Percentiles rank a stretch among this genome's conserved stretches.
Evolutionary conservation across 2,113 vertebrate genomes (phyloP).

Genomic region (Sylvia atricapilla): DNA sequence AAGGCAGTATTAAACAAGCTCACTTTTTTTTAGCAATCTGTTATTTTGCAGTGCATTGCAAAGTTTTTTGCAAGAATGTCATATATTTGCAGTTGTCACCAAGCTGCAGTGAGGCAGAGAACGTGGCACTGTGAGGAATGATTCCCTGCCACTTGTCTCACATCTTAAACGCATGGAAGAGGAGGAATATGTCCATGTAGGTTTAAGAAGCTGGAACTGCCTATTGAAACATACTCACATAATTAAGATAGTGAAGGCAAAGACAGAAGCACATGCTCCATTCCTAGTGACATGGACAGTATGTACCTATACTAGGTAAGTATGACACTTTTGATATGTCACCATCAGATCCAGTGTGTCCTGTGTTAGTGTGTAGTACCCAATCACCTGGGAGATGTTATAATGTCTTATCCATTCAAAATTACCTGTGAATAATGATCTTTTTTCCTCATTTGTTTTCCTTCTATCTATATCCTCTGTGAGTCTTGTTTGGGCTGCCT

Average conservation of each 20-base stretch:
- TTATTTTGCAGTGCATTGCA: not conserved
- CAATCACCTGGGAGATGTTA: not conserved
- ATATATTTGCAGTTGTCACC: not conserved
- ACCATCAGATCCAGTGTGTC: not conserved
- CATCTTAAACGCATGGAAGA: not conserved
- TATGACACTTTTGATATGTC: not conserved
- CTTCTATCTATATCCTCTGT: not conserved
- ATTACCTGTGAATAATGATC: not conserved
- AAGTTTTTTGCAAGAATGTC: not conserved
- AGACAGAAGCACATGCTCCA: not conserved
- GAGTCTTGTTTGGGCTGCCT: not conserved
- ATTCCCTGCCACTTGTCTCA: not conserved
- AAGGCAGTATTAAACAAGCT: not conserved
- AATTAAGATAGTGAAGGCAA: not conserved
- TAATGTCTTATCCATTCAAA: not conserved
- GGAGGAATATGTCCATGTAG: not conserved
- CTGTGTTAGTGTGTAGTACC: not conserved
- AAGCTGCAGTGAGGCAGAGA: not conserved
- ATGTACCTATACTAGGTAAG: not conserved
- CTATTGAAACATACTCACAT: not conserved
- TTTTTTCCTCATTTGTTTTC: not conserved
- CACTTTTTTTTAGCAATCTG: not conserved
- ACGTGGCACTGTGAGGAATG: not conserved
- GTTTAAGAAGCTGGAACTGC: not conserved
- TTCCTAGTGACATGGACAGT: not conserved